A percentile compares a stretch with the other conserved stretches of the same genome.
phyloP scores from a whole-genome alignment of 2,113 vertebrate genomes.

The Caloenas nicobarica region DNA sequence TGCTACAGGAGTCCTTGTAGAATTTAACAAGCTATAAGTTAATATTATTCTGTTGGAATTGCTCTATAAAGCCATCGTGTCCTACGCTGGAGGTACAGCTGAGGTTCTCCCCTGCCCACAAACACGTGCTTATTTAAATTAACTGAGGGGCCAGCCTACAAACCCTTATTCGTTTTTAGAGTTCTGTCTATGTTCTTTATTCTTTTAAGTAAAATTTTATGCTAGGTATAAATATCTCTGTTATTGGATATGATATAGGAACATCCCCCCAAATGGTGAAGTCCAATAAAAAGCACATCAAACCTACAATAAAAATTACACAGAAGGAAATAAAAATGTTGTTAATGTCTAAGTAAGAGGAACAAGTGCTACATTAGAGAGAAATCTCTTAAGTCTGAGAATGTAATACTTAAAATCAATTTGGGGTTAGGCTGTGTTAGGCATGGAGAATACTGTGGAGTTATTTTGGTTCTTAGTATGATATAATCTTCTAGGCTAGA shows the following conservation, averaged over 20 bases:
- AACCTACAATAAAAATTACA: background rate
- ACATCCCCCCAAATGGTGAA: background rate
- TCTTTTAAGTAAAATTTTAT: background rate
- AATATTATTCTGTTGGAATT: background rate
- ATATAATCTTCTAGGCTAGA: background rate
- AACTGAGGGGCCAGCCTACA: background rate
- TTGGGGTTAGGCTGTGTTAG: background rate
- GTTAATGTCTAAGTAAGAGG: background rate
- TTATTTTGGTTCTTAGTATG: slow-evolving; percentile 11
- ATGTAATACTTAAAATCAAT: background rate
- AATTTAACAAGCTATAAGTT: background rate
- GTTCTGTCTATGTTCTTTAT: background rate
- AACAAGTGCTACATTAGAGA: background rate
- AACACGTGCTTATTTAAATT: background rate
- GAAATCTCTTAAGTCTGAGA: background rate
- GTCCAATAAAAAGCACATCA: background rate
- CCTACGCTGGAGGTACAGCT: background rate
- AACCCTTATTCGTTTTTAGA: background rate
- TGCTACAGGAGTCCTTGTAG: background rate
- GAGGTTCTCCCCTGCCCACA: background rate
- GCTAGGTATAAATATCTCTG: background rate
- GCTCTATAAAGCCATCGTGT: background rate
- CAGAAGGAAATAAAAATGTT: background rate
- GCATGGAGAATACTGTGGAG: background rate
- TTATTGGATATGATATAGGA: background rate